phyloP scores from a whole-genome alignment of 2,888 invertebrate species.

The Morpho helenor region DNA sequence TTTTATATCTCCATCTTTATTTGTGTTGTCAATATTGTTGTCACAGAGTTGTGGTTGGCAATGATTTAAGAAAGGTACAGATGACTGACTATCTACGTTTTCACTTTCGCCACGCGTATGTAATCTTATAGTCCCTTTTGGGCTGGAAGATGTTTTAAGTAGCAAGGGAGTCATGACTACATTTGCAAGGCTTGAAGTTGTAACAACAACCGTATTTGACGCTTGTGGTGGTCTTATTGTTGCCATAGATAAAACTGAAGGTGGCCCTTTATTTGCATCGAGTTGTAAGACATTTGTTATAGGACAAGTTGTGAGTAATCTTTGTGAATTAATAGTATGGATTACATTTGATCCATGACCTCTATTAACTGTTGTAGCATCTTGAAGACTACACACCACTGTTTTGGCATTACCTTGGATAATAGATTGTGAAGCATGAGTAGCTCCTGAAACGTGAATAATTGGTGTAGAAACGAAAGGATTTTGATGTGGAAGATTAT shows the following conservation, averaged over 20 bases:
- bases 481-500: constrained; percentile 46
- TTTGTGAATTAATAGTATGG: constrained; percentile 58
- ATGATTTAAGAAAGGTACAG: constrained; percentile 14
- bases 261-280: constrained; percentile 52
- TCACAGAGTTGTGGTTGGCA: constrained; percentile 16
- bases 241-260: constrained; percentile 63
- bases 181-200: constrained; percentile 51
- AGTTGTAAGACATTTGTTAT: constrained; percentile 56
- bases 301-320: constrained; percentile 52
- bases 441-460: constrained; percentile 51
- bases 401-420: constrained; percentile 59
- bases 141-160: constrained; percentile 45
- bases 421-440: constrained; percentile 48
- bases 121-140: constrained; percentile 43
- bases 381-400: constrained; percentile 50
- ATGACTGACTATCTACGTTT: constrained; percentile 28
- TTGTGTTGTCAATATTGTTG: constrained; percentile 14
- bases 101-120: constrained; percentile 48
- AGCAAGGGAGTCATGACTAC: constrained; percentile 60
- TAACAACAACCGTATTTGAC: constrained; percentile 44
- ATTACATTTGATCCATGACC: constrained; percentile 59
- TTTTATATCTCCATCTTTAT: constrained; percentile 35
- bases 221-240: constrained; percentile 54
- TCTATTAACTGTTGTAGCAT: constrained; percentile 46
- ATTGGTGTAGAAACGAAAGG: constrained; percentile 50